Evolutionary conservation across 2,113 vertebrate species (phyloP).

Genomic region (Sakesphorus luctuosus): DNA sequence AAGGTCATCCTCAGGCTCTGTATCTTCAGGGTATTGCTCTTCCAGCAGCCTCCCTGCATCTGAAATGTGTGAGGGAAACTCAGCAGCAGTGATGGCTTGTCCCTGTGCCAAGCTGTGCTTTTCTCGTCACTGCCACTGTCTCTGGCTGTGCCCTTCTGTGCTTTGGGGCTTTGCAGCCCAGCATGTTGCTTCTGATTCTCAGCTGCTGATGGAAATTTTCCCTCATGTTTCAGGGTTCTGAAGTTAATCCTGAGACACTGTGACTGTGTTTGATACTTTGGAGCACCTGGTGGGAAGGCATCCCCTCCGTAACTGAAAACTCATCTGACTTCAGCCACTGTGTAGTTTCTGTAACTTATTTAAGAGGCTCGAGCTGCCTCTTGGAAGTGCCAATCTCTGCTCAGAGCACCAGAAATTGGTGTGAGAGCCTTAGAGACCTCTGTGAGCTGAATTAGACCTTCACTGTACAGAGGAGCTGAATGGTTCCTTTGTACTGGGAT

Average conservation of each 20-base stretch:
- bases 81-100: not conserved
- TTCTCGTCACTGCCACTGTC: not conserved
- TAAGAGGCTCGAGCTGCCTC: not conserved
- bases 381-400: not conserved
- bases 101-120: not conserved
- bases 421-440: not conserved
- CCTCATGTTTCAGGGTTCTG: not conserved
- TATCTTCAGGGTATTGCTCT: not conserved
- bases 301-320: not conserved
- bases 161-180: not conserved
- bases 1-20: not conserved
- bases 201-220: not conserved
- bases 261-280: not conserved
- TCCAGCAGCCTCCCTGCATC: not conserved
- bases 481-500: not conserved
- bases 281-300: not conserved
- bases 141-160: not conserved
- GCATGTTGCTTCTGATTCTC: not conserved
- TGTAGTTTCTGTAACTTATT: not conserved
- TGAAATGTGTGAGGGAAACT: not conserved
- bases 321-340: not conserved
- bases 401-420: not conserved
- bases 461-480: not conserved
- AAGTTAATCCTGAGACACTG: not conserved
- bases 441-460: not conserved